These are phyloP conservation scores for Digitonthophagus gazella DNA, from an alignment of 2,888 invertebrate species.

Conservation along the genomic window DNA sequence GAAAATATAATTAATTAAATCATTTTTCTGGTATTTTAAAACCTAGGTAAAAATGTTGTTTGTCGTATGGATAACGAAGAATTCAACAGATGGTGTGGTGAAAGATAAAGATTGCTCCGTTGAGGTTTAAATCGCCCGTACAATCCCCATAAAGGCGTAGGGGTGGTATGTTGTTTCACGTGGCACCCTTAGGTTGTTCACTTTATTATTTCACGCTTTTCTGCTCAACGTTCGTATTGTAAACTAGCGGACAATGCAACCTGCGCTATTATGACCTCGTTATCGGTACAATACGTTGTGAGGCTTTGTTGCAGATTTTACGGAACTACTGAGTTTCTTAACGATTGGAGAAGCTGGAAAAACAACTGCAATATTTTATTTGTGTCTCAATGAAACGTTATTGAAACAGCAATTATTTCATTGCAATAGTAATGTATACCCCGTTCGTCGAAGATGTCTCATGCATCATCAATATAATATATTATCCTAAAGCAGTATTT, in stretches of 20 bases:
- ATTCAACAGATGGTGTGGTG: not conserved
- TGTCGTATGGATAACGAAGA: not conserved
- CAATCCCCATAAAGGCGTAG: slow-evolving; percentile 38
- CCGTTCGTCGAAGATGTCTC: too few relatives aligned
- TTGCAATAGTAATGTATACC: too few relatives aligned
- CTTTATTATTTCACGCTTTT: slow-evolving; percentile 16
- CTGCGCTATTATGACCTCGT: not conserved
- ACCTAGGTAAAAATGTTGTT: not conserved
- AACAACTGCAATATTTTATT: too few relatives aligned
- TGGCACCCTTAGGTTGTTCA: slow-evolving; percentile 33
- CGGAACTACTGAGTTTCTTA: not conserved
- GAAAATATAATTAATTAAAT: not conserved
- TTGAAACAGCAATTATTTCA: too few relatives aligned
- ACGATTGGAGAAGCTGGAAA: not conserved
- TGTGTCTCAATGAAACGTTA: too few relatives aligned
- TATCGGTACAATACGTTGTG: not conserved
- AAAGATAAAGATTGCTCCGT: slow-evolving; percentile 36
- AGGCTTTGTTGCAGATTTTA: not conserved
- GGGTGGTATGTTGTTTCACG: slow-evolving; percentile 40
- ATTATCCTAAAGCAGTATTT: too few relatives aligned
- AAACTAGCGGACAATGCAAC: not conserved
- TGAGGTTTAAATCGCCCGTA: slow-evolving; percentile 40
- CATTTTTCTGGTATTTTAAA: not conserved
- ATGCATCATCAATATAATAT: too few relatives aligned
- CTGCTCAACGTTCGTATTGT: not conserved